A percentile compares a stretch with the other conserved stretches of the same genome.
Evolutionary conservation across 1,140 invertebrate species (phyloP).

Genomic region (Bombus confusus): DNA sequence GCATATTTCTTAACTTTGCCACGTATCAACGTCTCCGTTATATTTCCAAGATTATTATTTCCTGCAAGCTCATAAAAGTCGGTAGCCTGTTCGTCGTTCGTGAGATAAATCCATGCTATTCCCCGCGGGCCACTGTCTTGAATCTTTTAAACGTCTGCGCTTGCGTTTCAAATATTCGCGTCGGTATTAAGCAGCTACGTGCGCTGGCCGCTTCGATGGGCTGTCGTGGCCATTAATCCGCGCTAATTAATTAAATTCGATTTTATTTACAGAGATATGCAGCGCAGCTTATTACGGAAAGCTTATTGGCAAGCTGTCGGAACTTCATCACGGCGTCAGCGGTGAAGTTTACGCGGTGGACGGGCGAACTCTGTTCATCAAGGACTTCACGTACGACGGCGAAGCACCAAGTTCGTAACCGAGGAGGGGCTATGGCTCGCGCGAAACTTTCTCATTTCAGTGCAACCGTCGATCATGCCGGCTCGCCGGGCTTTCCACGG

Average conservation of each 20-base stretch:
- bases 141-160: neutral
- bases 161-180: neutral
- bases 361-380: slow-evolving; percentile 92
- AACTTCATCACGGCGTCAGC: slow-evolving; percentile 91
- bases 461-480: neutral
- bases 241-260: slow-evolving; percentile 37
- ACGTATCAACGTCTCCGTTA: too few species aligned
- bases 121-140: too few species aligned
- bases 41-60: too few species aligned
- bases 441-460: slow-evolving; percentile 7
- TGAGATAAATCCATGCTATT: neutral
- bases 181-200: neutral
- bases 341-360: slow-evolving; percentile 95
- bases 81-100: neutral
- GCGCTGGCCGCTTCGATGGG: neutral
- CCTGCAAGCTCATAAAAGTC: too few species aligned
- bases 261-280: slow-evolving; percentile 72
- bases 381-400: slow-evolving; percentile 94
- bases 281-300: slow-evolving; percentile 87
- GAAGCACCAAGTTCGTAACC: slow-evolving; percentile 89
- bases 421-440: neutral
- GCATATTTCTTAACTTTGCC: too few species aligned
- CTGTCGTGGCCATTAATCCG: neutral
- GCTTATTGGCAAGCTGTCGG: slow-evolving; percentile 89
- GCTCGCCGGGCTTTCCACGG: neutral